A percentile compares a stretch with the other conserved stretches of the same genome.
phyloP scores from a whole-genome alignment of 2,888 invertebrate species.

The Myathropa florea region DNA sequence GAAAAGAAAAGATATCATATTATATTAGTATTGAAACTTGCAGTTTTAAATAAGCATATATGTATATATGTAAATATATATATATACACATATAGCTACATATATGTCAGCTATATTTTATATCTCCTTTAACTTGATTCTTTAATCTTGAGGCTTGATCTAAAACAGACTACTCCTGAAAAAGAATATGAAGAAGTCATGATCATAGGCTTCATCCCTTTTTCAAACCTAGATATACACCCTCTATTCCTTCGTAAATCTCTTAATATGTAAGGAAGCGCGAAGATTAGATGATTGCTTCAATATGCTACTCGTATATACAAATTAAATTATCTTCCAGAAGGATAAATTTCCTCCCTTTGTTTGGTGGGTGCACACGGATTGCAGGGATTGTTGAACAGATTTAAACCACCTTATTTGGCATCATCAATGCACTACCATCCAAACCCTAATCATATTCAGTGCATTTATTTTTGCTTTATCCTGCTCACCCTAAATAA shows the following conservation, averaged over 20 bases:
- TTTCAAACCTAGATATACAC: slow-evolving; percentile 19
- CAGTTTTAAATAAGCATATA: too few relatives aligned
- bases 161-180: slow-evolving; percentile 32
- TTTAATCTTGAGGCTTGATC: slow-evolving; percentile 46
- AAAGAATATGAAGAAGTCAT: slow-evolving; percentile 51
- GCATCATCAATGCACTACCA: slow-evolving; percentile 52
- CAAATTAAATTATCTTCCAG: slow-evolving; percentile 80
- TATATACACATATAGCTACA: slow-evolving; percentile 16
- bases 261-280: slow-evolving; percentile 75
- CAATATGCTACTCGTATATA: slow-evolving; percentile 79
- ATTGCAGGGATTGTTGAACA: slow-evolving; percentile 66
- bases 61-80: neutral
- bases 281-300: slow-evolving; percentile 81
- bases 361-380: slow-evolving; percentile 73
- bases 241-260: slow-evolving; percentile 65
- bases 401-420: slow-evolving; percentile 64
- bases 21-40: too few relatives aligned
- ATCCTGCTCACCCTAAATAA: slow-evolving; percentile 53
- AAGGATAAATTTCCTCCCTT: slow-evolving; percentile 77
- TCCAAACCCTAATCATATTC: slow-evolving; percentile 61
- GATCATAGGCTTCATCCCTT: slow-evolving; percentile 66
- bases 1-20: neutral
- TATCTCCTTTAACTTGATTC: neutral
- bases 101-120: neutral
- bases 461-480: slow-evolving; percentile 56